Percentiles rank a stretch among this genome's conserved stretches.
Conservation (phyloP, 2,113 vertebrate genomes). For the Ginglymostoma cirratum region DNA sequence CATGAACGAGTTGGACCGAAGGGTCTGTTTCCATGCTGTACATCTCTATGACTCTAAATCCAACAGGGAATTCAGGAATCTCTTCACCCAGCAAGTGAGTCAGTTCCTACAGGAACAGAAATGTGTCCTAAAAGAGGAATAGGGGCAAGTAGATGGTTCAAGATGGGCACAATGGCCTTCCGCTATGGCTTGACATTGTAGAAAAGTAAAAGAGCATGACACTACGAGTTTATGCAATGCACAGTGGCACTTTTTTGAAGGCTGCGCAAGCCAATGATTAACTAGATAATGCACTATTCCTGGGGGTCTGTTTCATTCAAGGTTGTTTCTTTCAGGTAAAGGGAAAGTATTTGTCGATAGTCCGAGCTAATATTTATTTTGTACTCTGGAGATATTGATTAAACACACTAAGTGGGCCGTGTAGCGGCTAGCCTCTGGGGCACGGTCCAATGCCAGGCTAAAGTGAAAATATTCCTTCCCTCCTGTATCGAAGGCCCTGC, state of each 20-base stretch:
- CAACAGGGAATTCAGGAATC: background rate
- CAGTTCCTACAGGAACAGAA: too few species aligned
- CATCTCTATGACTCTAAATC: background rate
- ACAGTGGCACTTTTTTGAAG: too few species aligned
- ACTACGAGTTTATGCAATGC: background rate
- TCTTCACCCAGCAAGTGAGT: background rate
- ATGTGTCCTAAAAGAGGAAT: too few species aligned
- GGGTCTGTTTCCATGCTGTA: too few species aligned
- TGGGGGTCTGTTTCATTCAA: background rate
- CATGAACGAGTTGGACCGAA: too few species aligned
- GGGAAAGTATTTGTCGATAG: background rate
- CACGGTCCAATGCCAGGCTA: background rate
- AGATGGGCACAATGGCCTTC: background rate
- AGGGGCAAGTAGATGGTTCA: too few species aligned
- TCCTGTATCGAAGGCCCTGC: background rate
- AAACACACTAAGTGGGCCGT: background rate
- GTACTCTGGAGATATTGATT: background rate
- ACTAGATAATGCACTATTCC: background rate
- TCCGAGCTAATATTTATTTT: background rate
- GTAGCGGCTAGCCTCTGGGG: background rate
- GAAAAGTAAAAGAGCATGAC: background rate
- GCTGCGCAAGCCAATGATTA: background rate
- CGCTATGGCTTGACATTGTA: background rate
- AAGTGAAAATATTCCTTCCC: background rate
- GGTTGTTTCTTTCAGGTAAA: background rate